Percentiles rank a stretch among this genome's conserved stretches.
These are phyloP conservation scores for Thymelicus sylvestris DNA, from an alignment of 2,888 invertebrate species.

Conservation along the genomic window DNA sequence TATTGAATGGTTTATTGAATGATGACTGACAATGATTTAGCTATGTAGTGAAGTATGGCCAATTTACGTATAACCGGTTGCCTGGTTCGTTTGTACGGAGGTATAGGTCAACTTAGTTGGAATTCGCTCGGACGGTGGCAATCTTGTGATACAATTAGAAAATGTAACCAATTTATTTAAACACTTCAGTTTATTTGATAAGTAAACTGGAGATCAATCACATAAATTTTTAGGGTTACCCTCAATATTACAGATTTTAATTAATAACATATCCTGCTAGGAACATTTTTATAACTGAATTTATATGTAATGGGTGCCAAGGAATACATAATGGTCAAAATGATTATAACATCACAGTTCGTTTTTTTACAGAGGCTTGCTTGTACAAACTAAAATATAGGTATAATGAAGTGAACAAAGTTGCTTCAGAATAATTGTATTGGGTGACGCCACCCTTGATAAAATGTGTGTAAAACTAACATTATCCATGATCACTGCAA, in stretches of 20 bases:
- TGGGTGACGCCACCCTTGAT: too few relatives aligned
- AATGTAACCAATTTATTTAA: not conserved
- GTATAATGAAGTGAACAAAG: too few relatives aligned
- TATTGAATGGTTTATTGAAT: not conserved
- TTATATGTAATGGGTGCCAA: conserved; percentile 13
- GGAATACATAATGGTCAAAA: not conserved
- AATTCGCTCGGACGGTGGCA: not conserved
- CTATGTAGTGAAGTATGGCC: conserved; percentile 1
- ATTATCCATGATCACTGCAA: too few relatives aligned
- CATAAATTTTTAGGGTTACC: not conserved
- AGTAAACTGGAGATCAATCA: not conserved
- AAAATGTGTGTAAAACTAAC: too few relatives aligned
- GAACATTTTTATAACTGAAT: not conserved
- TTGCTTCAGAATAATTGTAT: too few relatives aligned
- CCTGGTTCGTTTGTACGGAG: not conserved
- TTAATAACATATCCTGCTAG: not conserved
- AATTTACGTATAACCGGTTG: not conserved
- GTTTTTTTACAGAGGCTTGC: not conserved
- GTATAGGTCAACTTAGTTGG: too few relatives aligned
- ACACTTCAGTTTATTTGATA: not conserved
- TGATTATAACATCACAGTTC: not conserved
- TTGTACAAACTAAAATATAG: too few relatives aligned
- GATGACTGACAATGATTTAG: not conserved
- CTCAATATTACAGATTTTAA: not conserved
- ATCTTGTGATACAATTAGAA: conserved; percentile 2